These are phyloP conservation scores for Elymnias hypermnestra DNA, from an alignment of 1,140 invertebrate genomes.

Conservation along the genomic window DNA sequence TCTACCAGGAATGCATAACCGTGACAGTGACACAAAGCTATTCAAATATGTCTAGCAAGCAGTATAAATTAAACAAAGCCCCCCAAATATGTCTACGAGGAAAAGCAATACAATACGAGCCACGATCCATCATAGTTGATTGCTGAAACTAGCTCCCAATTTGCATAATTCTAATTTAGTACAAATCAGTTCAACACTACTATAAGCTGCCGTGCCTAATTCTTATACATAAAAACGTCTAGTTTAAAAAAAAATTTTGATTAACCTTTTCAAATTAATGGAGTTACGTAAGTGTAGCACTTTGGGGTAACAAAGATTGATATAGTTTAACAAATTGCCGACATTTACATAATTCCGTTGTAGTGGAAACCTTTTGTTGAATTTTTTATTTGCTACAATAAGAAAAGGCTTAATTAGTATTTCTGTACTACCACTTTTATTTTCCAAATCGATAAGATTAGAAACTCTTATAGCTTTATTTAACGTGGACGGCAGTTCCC, in stretches of 20 bases:
- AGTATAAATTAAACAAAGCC: no score
- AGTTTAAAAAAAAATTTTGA: constrained; percentile 27
- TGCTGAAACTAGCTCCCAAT: constrained; percentile 23
- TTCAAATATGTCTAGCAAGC: not conserved
- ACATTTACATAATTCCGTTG: constrained; percentile 24
- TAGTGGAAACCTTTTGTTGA: constrained; percentile 3
- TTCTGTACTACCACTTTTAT: no score
- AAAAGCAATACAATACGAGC: constrained; percentile 6
- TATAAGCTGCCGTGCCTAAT: constrained; percentile 24
- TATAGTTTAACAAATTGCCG: no score
- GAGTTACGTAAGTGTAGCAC: constrained; percentile 16
- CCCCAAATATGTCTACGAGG: no score
- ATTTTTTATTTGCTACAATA: not conserved
- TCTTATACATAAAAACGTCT: constrained; percentile 23
- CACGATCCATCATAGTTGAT: constrained; percentile 26
- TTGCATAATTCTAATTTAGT: constrained; percentile 41
- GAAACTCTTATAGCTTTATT: no score
- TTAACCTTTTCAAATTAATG: constrained; percentile 22
- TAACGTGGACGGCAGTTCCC: no score
- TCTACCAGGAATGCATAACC: not conserved
- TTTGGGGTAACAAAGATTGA: constrained; percentile 13
- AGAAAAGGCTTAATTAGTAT: not conserved
- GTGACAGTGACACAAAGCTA: not conserved
- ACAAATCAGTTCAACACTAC: constrained; percentile 17
- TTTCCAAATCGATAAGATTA: no score